These are phyloP conservation scores for Cottoperca gobio DNA, from an alignment of 2,797 vertebrate genomes.

Conservation along the genomic window DNA sequence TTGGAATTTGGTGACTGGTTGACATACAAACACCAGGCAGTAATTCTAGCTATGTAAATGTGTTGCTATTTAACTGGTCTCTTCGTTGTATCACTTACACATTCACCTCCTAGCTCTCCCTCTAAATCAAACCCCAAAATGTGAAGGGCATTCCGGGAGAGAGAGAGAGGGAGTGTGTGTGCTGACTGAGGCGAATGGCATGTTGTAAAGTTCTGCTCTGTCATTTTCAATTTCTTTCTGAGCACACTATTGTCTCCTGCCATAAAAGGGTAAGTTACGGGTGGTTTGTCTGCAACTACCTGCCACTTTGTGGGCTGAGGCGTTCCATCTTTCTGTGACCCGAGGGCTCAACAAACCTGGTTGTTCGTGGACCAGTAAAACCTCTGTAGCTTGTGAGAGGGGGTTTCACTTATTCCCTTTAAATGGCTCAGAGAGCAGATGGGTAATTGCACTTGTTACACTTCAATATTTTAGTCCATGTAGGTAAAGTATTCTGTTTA, in stretches of 20 bases:
- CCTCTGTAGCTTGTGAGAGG: background rate
- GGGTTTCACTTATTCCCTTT: background rate
- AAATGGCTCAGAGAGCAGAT: background rate
- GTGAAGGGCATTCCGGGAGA: background rate
- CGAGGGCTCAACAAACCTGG: background rate
- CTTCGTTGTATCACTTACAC: background rate
- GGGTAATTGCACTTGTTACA: background rate
- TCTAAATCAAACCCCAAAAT: background rate
- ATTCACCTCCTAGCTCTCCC: background rate
- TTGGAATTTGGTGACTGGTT: too few species aligned
- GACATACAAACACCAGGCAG: too few species aligned
- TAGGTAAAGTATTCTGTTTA: constrained; percentile 15
- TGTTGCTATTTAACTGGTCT: background rate
- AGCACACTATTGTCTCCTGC: constrained; percentile 12
- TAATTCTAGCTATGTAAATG: background rate
- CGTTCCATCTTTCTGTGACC: background rate
- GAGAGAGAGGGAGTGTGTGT: background rate
- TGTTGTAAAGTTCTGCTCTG: constrained; percentile 7
- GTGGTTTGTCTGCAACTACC: background rate
- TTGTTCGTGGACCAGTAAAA: background rate
- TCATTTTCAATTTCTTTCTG: constrained; percentile 18
- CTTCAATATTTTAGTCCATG: background rate
- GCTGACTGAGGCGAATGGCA: background rate
- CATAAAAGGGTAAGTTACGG: constrained; percentile 18
- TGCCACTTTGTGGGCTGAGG: background rate